These are phyloP conservation scores for Otus sunia DNA, from an alignment of 2,113 vertebrate species.

Conservation along the genomic window DNA sequence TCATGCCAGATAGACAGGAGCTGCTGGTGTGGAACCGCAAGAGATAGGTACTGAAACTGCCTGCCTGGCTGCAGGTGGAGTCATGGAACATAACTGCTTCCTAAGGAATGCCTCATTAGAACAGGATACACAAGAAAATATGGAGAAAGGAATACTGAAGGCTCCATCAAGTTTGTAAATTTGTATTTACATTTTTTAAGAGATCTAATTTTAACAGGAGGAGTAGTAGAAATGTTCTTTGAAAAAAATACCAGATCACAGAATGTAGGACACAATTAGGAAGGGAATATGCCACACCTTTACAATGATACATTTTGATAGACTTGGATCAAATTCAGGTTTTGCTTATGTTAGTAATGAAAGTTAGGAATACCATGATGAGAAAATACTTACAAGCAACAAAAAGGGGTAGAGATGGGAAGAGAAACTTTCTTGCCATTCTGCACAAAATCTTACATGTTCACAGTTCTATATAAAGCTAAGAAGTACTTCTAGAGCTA, in stretches of 20 bases:
- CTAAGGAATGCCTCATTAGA: neutral
- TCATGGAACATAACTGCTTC: rapidly evolving
- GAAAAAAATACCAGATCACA: neutral
- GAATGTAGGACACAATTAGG: neutral
- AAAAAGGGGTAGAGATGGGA: neutral
- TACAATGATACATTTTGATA: neutral
- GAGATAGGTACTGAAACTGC: neutral
- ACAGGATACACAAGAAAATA: neutral
- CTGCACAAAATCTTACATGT: neutral
- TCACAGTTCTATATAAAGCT: neutral
- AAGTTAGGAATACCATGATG: neutral
- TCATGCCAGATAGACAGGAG: neutral
- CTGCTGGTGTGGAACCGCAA: neutral
- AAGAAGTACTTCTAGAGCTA: neutral
- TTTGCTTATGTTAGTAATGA: neutral
- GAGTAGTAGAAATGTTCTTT: neutral
- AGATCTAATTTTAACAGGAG: neutral
- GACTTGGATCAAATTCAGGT: neutral
- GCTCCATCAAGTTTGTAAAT: neutral
- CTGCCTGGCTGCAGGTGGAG: neutral
- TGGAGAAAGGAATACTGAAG: neutral
- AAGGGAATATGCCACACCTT: neutral
- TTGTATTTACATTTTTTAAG: neutral
- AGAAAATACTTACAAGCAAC: neutral
- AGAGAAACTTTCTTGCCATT: neutral